Evolutionary conservation across 2,797 vertebrate species (phyloP), one percentile per base, ranked within the genome.

Genomic region (Fundulus diaphanus): DNA sequence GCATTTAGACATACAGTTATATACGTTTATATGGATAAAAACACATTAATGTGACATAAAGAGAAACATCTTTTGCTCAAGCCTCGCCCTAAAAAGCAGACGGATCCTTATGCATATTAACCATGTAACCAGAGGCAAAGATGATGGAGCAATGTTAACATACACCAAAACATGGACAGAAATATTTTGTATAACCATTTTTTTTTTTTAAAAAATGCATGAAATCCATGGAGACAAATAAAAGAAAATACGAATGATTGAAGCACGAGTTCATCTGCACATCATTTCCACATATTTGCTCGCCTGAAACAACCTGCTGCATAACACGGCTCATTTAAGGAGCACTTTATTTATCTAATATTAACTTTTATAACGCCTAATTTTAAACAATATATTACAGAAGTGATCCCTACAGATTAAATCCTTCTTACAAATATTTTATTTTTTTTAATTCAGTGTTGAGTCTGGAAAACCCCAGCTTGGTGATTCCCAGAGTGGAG

Each of bases 201-300:
- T 9, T 46, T 7, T 13, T 12, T 11, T n/a, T n/a, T n/a, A n/a
- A 27, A 56, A 27, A n/a, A n/a, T 20, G 65, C 24, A 49, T n/a
- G 70, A 37, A 48, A 35, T 8, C 49, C 40, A 48, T 24, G 16
- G 20, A 44, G 35, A 29, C 5, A 52, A 72, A 67, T 0, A 48
- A 7, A 71, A 31, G 48, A 2, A 5, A 37, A 46, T 0, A 56
- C 15, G 29, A 5, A 44, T 27, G 35, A 27, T 37, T n/a, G 44
- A n/a, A 4, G 72, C 48, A 71, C 48, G 42, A 56, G 57, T 0
- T 70, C 72, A 74, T 72, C 76, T 77, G 85, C 80, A n/a, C 18
- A 1, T 24, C 0, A 2, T 78, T 69, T 35, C 51, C 13, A 33
- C 68, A 24, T 61, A 5, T 70, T 6, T 7, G 12, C 66, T 81